Evolutionary conservation across 2,888 invertebrate genomes (phyloP), one percentile per base, ranked within the genome.

Genomic region (Mechanitis mazaeus): DNA sequence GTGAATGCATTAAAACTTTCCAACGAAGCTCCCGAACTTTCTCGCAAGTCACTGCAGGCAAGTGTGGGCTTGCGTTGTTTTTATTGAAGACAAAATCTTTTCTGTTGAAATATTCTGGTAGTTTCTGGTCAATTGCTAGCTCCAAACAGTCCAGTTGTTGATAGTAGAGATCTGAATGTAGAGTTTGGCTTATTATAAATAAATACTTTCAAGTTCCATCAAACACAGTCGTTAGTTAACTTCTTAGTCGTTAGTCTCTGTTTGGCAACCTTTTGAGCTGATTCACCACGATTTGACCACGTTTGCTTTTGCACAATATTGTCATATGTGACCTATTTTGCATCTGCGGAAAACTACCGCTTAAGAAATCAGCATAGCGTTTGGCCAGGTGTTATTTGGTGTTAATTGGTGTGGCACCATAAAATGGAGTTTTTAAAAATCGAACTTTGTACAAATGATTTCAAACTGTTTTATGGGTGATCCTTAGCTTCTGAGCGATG

Each of bases 71-170:
- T 1, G 58, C 54, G 53, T 60, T 61, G 45, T 61, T 55, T 28
- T 58, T 54, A n/a, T 56, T 54, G 6, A 58, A 55, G 47, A 60
- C 59, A n/a, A 62, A 55, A 50, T 53, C 57, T 56, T 20, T 58
- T 28, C 54, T 63, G 58, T 59, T 63, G 59, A 31, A 54, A 55
- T 61, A 60, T 20, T 20, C 20, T 20, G 20, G 20, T 20, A 20
- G 20, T 20, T 54, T 60, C 54, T 64, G 58, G 53, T 54, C 33
- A 61, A 65, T 53, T 7, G 61, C 55, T 45, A 54, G 31, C 53
- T 56, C 58, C 78, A 77, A 53, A 82, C 82, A 61, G 87, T 81
- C 47, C 91, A 91, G 75, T 92, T 92, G 75, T 92, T 92, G 80
- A 83, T 82, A 87, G 73, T 20, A 20, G 20, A 20, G 20, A 20